Evolutionary conservation across 2,888 invertebrate genomes (phyloP).

Genomic region (Dioctria rufipes): DNA sequence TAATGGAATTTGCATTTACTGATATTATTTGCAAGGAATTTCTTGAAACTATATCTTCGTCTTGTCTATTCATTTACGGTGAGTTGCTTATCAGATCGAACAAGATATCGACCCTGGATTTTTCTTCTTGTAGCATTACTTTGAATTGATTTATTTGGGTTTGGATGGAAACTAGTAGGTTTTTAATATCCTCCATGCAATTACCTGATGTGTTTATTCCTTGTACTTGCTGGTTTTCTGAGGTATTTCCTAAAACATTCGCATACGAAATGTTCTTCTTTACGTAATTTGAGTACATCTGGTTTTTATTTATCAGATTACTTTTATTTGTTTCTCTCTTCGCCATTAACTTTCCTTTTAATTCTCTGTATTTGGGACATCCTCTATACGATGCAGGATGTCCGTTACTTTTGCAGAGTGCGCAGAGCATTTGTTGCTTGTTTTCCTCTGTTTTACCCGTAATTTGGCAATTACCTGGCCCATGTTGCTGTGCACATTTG

Average conservation of each 20-base stretch:
- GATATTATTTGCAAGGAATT: neutral
- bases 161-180: neutral
- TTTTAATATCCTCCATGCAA: neutral
- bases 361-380: neutral
- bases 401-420: conserved; percentile 1
- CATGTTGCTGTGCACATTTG: conserved; percentile 10
- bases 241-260: neutral
- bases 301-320: neutral
- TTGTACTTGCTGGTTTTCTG: neutral
- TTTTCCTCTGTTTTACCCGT: neutral
- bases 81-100: neutral
- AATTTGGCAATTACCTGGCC: conserved; percentile 2
- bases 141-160: neutral
- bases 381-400: conserved; percentile 31
- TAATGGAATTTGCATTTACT: neutral
- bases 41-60: neutral
- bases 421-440: conserved; percentile 2
- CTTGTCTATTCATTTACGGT: neutral
- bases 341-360: neutral
- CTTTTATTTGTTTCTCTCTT: neutral
- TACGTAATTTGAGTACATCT: neutral
- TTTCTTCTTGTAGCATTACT: neutral
- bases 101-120: neutral
- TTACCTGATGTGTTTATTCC: neutral
- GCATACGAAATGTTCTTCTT: neutral